Base-by-base conservation (phyloP, 2,113 vertebrate genomes). In the Oriolus oriolus region DNA sequence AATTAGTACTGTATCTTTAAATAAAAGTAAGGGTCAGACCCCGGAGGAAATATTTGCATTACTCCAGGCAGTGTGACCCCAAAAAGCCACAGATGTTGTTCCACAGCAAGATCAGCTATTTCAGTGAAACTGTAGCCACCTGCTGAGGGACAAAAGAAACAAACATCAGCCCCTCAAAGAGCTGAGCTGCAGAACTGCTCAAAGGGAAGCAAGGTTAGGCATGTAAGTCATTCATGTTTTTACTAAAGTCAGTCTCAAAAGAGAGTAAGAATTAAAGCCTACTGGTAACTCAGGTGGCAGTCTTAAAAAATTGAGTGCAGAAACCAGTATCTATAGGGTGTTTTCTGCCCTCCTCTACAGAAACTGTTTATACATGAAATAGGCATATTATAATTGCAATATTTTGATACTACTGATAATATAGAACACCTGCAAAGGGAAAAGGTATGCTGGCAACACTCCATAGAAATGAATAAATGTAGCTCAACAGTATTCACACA, bases 101-200 rank as follows among this genome's bases (percentile, higher is more conserved):
- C 84, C 92, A 85, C 86, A 94, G 95, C 93, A 95, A 93, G 86
- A 90, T 82, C 44, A 14, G 80, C 86, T 93, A 56, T 96, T 91
- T 87, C 82, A 83, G 66, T 75, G 90, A 75, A 94, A 93, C 95
- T 69, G 57, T 75, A 96, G 73, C 83, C 64, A 92, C 95, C 95
- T 93, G 92, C 92, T 95, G 89, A 93, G 95, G 90, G 69, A 93
- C 83, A 84, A 93, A 94, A 89, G 64, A 95, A 95, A 93, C 69
- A 94, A 96, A 97, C 89, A 95, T 31, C 70, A 89, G 52, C 56
- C 78, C 57, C 41, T 92, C 65, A 53, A 93, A 81, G 27, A 84
- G 76, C 45, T 80, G 75, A 88, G 68, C 78, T 87, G 68, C 60
- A 68, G 45, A 92, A 81, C 44, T 56, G 56, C 79, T 91, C 53